Evolutionary conservation across 1,140 invertebrate species (phyloP), one percentile per base, ranked within the genome.

Genomic region (Brachionus manjavacas): DNA sequence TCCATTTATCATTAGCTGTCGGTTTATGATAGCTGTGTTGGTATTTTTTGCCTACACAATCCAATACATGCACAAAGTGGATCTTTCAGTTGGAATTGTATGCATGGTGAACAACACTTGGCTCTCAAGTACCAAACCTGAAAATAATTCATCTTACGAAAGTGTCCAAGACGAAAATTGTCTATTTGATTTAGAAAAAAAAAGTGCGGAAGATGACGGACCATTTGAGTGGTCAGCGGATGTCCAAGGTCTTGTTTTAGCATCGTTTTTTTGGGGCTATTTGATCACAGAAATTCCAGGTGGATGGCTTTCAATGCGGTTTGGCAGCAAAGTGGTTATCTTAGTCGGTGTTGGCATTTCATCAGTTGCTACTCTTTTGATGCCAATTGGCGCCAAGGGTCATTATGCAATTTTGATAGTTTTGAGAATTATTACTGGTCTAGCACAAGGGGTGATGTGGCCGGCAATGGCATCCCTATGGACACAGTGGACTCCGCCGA

Each of bases 51-150:
- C 87, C 1, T 86, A 85, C 43, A 31, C 87, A 12, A 85, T 81
- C 64, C 76, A 87, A 88, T 96, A 95, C 91, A 94, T 94, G 88
- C 89, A 95, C 11, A 91, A 94, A 41, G 94, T 96, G 3, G 96
- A 96, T 89, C 90, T 96, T 9, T 95, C 94, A 83, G 94, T 96
- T 60, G 94, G 94, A 84, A 95, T 96, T 80, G 94, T 96, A 9
- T 94, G 93, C 85, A 96, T 96, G 95, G 90, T 91, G 16, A 90
- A 89, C 85, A 86, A 89, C 55, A 87, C 86, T n/a, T 76, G 72
- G 72, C 23, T 76, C 16, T 20, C 39, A 12, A 49, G 41, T 20
- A 49, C 23, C 11, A 76, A 76, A 49, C 11, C 43, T 16, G 16
- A 72, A 49, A 12, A n/a, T 3, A 49, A 46, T 25, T 25, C 20